A percentile compares a stretch with the other conserved stretches of the same genome.
Evolutionary conservation across 2,113 vertebrate genomes (phyloP).

Genomic region (Syrmaticus mikado): DNA sequence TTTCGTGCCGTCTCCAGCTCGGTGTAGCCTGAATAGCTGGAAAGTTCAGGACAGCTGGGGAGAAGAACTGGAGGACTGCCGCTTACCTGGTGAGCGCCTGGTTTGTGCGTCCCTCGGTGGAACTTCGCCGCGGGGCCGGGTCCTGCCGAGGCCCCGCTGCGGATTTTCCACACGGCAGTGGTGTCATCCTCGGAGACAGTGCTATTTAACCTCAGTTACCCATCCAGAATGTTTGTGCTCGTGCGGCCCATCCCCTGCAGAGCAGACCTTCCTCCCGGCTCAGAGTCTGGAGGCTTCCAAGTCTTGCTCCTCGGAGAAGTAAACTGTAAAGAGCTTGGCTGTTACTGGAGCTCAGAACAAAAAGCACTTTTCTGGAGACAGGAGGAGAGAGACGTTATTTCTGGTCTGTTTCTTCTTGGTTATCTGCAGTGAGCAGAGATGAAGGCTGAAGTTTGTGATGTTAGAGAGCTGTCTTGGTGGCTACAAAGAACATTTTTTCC

Average conservation of each 20-base stretch:
- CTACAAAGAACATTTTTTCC: neutral
- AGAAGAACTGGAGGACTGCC: neutral
- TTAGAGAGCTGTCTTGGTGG: neutral
- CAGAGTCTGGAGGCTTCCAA: neutral
- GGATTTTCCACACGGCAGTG: fast-evolving
- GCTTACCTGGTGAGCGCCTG: neutral
- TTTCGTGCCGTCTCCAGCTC: neutral
- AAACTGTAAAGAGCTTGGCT: neutral
- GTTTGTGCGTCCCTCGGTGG: neutral
- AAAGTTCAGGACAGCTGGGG: neutral
- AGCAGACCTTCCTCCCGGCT: neutral
- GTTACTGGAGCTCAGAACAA: neutral
- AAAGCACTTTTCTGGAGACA: neutral
- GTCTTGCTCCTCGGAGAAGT: neutral
- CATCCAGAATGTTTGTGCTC: neutral
- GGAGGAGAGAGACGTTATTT: neutral
- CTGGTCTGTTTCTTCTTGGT: neutral
- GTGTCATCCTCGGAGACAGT: neutral
- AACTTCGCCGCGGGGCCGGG: fast-evolving
- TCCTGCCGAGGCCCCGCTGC: neutral
- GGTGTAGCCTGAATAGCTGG: neutral
- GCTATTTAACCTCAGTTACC: neutral
- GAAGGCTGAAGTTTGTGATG: neutral
- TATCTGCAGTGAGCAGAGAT: neutral
- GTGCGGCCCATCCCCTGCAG: fast-evolving